phyloP scores from a whole-genome alignment of 2,888 invertebrate species.

The Incurvaria masculella region DNA sequence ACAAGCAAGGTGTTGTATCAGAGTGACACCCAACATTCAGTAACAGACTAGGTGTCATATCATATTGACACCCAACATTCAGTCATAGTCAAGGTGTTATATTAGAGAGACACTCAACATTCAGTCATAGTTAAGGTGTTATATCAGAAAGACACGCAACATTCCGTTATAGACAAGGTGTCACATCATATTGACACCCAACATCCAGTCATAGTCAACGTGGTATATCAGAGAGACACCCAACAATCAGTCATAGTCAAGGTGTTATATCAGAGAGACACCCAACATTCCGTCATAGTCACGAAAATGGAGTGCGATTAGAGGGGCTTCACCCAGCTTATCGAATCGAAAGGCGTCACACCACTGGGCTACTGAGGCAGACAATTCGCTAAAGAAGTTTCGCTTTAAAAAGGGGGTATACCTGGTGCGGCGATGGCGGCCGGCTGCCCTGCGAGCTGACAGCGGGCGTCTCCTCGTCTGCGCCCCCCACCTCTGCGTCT shows the following conservation, averaged over 20 bases:
- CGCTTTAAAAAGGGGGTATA: too few relatives aligned
- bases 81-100: constrained; percentile 23
- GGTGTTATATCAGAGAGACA: constrained; percentile 16
- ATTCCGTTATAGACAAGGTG: constrained; percentile 21
- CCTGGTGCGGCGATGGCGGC: constrained; percentile 46
- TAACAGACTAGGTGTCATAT: constrained; percentile 21
- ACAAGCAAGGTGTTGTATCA: constrained; percentile 21
- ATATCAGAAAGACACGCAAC: constrained; percentile 20
- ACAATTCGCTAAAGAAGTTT: too few relatives aligned
- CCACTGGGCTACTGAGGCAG: too few relatives aligned
- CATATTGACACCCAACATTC: constrained; percentile 17
- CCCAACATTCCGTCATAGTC: constrained; percentile 13
- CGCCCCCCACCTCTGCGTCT: constrained; percentile 39
- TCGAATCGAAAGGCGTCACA: too few relatives aligned
- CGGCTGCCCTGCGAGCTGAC: constrained; percentile 53
- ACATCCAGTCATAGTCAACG: constrained; percentile 16
- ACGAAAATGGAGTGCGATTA: neutral
- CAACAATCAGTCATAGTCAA: constrained; percentile 21
- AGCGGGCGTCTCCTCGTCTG: constrained; percentile 46
- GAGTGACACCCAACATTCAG: neutral
- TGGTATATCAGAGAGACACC: constrained; percentile 21
- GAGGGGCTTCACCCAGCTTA: too few relatives aligned
- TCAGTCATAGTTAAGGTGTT: constrained; percentile 19
- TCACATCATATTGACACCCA: constrained; percentile 12
- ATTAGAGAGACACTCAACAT: too few relatives aligned